Percentiles rank a stretch among this genome's conserved stretches.
phyloP scores from a whole-genome alignment of 1,140 invertebrate genomes.

The Semibalanus balanoides region DNA sequence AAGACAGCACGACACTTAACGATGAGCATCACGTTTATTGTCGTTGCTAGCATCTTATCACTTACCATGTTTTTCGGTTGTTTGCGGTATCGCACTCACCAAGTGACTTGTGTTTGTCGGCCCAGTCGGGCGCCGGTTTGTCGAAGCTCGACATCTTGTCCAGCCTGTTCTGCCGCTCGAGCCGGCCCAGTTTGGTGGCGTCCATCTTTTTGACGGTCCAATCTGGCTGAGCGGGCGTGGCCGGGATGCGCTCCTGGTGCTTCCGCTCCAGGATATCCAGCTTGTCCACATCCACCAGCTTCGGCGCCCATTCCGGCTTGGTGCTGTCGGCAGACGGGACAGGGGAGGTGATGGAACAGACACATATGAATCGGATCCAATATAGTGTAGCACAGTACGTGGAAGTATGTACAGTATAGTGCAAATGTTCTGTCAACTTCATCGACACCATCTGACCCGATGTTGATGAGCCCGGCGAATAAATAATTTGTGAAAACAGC shows the following conservation, averaged over 20 bases:
- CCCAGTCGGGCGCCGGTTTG: neutral
- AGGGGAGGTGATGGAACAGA: no score
- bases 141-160: slow-evolving; percentile 3
- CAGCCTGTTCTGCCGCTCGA: neutral
- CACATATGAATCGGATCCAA: no score
- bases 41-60: no score
- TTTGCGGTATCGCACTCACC: neutral
- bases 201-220: slow-evolving; percentile 4
- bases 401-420: no score
- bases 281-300: neutral
- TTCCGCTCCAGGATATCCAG: neutral
- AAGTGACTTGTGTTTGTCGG: neutral
- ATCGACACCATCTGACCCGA: no score
- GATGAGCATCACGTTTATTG: no score
- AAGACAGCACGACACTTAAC: no score
- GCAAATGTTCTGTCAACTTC: no score
- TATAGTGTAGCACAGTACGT: no score
- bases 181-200: neutral
- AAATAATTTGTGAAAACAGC: no score
- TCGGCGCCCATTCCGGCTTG: neutral
- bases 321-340: neutral
- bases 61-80: no score
- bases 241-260: neutral
- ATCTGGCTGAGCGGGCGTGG: neutral
- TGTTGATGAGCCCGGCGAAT: no score